Evolutionary conservation across 2,888 invertebrate species (phyloP), one percentile per base, ranked within the genome.

Genomic region (Spodoptera exigua): DNA sequence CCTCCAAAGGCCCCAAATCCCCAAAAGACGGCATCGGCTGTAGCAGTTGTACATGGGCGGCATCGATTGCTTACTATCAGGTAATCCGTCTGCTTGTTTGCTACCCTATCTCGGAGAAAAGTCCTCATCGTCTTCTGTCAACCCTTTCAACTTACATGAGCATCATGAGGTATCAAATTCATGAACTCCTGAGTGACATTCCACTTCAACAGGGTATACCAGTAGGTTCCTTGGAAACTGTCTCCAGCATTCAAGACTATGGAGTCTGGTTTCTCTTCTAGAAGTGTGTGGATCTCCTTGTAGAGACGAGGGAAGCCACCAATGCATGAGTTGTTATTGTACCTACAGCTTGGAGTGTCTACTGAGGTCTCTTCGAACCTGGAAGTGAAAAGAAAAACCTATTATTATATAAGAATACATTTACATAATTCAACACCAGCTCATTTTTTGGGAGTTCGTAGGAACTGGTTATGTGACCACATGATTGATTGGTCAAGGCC

Each of bases 191-290:
- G 95, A 0, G 97, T 97, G 0, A 96, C 95, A 71, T 96, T 96
- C 96, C 96, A 97, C 75, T 95, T 95, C n/a, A 96, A 95, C 4
- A 97, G 79, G 14, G 96, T 96, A 80, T 97, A 97, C 97, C 97
- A 98, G n/a, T 97, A 93, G 0, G 97, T 97, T 0, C 98, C 98
- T 84, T 97, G 97, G 85, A 96, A 98, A 83, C 96, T 96, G 87
- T 98, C 98, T 0, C 98, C 98, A 0, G 96, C 98, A 82, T 98
- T 97, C 55, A 98, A 87, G 35, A 97, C 95, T 16, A 98, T 86
- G 0, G 96, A 94, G 63, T 96, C 87, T 0, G 94, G 94, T 65
- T 95, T 95, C 68, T 89, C 82, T 1, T 85, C 75, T 36, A 90
- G 87, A 2, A 95, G 88, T 0, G 91, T 84, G 9, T 90, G 89